Evolutionary conservation across 2,113 vertebrate genomes (phyloP).

Genomic region (Melanerpes aurifrons): DNA sequence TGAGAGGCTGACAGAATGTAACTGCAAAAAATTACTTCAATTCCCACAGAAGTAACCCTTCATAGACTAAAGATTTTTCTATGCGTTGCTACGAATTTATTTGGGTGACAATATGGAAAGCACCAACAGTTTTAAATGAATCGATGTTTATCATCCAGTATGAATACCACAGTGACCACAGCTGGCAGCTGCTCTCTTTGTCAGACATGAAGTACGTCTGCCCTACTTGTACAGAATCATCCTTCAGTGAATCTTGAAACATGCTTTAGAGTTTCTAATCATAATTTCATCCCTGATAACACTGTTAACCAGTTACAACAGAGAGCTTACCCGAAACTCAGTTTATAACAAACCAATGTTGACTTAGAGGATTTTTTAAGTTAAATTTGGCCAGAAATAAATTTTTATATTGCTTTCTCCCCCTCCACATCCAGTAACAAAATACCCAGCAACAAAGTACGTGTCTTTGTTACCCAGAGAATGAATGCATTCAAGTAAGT

Average conservation of each 20-base stretch:
- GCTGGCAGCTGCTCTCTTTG: slow-evolving; percentile 43
- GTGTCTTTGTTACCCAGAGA: background rate
- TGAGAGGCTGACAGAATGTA: background rate
- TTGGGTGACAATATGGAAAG: background rate
- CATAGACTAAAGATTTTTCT: background rate
- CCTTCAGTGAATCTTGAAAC: background rate
- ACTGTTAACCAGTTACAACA: background rate
- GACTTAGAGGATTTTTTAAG: background rate
- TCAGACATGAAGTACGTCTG: background rate
- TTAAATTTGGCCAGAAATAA: background rate
- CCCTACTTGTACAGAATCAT: background rate
- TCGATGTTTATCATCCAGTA: background rate
- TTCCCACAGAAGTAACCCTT: background rate
- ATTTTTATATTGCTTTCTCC: background rate
- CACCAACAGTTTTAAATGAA: background rate
- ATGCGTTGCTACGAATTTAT: background rate
- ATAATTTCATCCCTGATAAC: background rate
- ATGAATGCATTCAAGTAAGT: background rate
- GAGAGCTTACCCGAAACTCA: background rate
- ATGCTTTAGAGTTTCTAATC: background rate
- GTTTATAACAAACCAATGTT: background rate
- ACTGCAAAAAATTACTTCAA: background rate
- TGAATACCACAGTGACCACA: background rate
- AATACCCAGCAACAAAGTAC: background rate
- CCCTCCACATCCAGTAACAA: background rate